Evolutionary conservation across 1,140 invertebrate species (phyloP).

Genomic region (Micrasema longulum): DNA sequence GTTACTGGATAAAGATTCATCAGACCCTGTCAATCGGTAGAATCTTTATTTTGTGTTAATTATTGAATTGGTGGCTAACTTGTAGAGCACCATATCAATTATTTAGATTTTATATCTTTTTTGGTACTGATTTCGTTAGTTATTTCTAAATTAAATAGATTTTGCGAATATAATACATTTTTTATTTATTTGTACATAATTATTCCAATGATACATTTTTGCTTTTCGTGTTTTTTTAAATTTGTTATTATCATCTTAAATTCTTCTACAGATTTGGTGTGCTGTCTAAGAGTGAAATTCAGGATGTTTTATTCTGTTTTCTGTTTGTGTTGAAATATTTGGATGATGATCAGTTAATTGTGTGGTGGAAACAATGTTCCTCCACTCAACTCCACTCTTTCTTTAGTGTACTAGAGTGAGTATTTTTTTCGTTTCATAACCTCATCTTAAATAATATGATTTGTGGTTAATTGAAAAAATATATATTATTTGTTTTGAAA

Average conservation of each 20-base stretch:
- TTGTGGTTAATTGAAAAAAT: background rate
- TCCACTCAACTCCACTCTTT: constrained; percentile 82
- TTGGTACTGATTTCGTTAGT: no score
- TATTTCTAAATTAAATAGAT: no score
- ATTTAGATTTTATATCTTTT: no score
- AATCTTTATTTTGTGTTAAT: no score
- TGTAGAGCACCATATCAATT: no score
- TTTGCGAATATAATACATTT: no score
- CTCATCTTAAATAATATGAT: background rate
- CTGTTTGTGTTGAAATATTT: constrained; percentile 92
- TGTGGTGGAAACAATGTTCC: constrained; percentile 90
- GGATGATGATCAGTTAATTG: constrained; percentile 87
- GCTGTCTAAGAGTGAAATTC: constrained; percentile 76
- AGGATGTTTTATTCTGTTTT: constrained; percentile 91
- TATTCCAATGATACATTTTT: no score
- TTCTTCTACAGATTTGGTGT: constrained; percentile 66
- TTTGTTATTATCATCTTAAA: no score
- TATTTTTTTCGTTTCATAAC: constrained; percentile 49
- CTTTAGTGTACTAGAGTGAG: constrained; percentile 85
- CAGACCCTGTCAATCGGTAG: constrained; percentile 67
- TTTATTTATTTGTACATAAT: no score
- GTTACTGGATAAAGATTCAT: constrained; percentile 64
- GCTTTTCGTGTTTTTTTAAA: no score
- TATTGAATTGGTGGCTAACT: no score
- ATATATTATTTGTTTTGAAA: background rate